Percentiles rank a stretch among this genome's conserved stretches.
These are phyloP conservation scores for Eurytoma adleriae DNA, from an alignment of 2,888 invertebrate genomes.

Conservation along the genomic window DNA sequence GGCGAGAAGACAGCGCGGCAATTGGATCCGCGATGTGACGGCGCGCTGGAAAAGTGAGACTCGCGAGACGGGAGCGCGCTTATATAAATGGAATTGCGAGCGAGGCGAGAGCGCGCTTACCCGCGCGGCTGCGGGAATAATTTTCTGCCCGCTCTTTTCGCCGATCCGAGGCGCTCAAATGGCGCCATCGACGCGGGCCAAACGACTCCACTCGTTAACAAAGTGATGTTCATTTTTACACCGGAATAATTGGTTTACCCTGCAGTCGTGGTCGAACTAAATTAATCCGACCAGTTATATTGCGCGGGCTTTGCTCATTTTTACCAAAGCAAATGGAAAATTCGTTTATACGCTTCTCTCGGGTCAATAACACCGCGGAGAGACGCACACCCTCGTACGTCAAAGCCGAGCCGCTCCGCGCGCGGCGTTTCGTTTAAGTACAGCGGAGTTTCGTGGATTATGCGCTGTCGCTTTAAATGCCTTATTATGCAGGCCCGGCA, in stretches of 20 bases:
- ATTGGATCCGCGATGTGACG: conserved; percentile 41
- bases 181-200: too few relatives aligned
- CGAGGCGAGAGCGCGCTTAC: conserved; percentile 26
- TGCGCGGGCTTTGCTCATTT: too few relatives aligned
- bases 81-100: background rate
- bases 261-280: too few relatives aligned
- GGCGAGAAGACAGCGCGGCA: conserved; percentile 33
- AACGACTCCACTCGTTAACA: too few relatives aligned
- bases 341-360: too few relatives aligned
- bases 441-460: conserved; percentile 1
- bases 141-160: background rate
- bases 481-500: background rate
- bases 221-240: too few relatives aligned
- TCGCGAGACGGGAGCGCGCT: background rate
- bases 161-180: too few relatives aligned
- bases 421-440: background rate
- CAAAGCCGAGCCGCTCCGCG: background rate
- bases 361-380: too few relatives aligned
- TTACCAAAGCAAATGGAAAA: too few relatives aligned
- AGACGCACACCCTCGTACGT: background rate
- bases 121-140: background rate
- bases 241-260: too few relatives aligned
- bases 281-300: too few relatives aligned
- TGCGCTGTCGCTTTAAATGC: conserved; percentile 42
- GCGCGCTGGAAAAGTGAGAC: background rate